phyloP scores from a whole-genome alignment of 2,888 invertebrate genomes.

The Clitarchus hookeri region DNA sequence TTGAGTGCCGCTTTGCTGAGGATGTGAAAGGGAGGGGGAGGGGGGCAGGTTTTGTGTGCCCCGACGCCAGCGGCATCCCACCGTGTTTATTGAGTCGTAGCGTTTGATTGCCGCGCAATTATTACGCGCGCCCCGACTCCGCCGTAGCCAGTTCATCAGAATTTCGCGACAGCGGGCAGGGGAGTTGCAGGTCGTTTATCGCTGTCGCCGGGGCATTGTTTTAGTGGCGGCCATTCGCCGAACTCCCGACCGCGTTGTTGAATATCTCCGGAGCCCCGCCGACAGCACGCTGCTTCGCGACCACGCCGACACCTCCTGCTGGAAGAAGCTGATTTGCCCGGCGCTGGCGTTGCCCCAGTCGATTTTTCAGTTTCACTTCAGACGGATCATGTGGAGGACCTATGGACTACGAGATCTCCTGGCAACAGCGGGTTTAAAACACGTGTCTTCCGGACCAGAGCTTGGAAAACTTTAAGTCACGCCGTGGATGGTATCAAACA shows the following conservation, averaged over 20 bases:
- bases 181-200: neutral
- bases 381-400: too few relatives aligned
- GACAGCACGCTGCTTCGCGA: neutral
- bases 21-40: neutral
- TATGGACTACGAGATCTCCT: too few relatives aligned
- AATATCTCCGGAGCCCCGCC: neutral
- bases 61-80: neutral
- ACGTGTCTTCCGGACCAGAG: too few relatives aligned
- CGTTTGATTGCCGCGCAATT: slow-evolving; percentile 2
- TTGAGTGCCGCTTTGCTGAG: neutral
- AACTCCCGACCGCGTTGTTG: neutral
- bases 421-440: too few relatives aligned
- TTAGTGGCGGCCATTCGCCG: neutral
- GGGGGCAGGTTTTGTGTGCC: neutral
- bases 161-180: neutral
- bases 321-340: too few relatives aligned
- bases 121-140: neutral
- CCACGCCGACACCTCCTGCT: too few relatives aligned
- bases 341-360: too few relatives aligned
- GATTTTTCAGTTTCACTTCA: too few relatives aligned
- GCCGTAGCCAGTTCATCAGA: neutral
- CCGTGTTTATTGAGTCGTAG: slow-evolving; percentile 14
- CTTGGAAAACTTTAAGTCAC: too few relatives aligned
- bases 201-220: neutral
- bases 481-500: too few relatives aligned